These are phyloP conservation scores for Hucho hucho DNA, from an alignment of 2,113 vertebrate species.

Conservation along the genomic window DNA sequence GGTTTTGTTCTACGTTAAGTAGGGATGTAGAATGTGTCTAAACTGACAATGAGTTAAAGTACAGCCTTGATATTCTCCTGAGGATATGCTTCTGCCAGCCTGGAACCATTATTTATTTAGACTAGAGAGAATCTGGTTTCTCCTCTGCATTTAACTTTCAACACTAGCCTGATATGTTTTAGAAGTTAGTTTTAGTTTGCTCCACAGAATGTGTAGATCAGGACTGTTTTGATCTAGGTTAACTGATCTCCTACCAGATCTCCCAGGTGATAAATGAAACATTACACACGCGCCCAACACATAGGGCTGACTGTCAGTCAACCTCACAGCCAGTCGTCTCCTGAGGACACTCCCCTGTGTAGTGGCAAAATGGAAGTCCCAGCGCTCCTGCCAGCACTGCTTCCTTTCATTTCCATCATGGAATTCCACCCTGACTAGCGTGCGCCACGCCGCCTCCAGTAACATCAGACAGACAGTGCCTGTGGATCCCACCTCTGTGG, in stretches of 20 bases:
- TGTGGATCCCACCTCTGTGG: conserved; percentile 39
- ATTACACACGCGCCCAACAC: neutral
- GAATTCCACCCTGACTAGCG: conserved; percentile 6
- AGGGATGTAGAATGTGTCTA: too few species aligned
- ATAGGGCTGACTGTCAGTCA: neutral
- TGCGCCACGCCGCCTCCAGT: conserved; percentile 12
- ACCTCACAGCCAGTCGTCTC: neutral
- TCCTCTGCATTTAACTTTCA: too few species aligned
- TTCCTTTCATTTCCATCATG: conserved; percentile 19
- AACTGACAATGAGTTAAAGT: too few species aligned
- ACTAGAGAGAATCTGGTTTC: too few species aligned
- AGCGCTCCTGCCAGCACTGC: conserved; percentile 2
- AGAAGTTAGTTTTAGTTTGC: neutral
- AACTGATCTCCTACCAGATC: neutral
- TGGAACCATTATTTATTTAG: too few species aligned
- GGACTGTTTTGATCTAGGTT: neutral
- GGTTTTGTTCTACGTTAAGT: too few species aligned
- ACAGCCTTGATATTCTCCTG: too few species aligned
- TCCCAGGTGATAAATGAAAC: neutral
- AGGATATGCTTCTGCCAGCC: too few species aligned
- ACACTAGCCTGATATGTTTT: too few species aligned
- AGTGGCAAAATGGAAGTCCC: conserved; percentile 16
- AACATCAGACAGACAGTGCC: conserved; percentile 7
- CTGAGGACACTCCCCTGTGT: neutral
- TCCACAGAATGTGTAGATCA: neutral